Conservation (phyloP, 2,888 invertebrate species). For the Laothoe populi region DNA sequence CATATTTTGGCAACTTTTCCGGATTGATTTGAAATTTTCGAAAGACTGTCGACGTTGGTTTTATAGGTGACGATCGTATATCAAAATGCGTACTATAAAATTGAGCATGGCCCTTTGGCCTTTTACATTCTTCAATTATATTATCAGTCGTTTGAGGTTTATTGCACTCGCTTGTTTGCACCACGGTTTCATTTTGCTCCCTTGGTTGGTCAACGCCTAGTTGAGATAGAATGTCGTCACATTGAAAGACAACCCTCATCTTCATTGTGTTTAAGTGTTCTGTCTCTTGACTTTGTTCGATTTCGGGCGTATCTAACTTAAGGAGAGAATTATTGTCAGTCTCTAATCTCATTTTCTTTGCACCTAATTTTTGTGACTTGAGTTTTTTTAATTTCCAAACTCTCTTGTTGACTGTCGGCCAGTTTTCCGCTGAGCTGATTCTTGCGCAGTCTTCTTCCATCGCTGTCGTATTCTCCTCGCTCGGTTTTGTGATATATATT, state of each 20-base stretch:
- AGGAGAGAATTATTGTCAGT: constrained; percentile 50
- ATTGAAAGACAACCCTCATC: constrained; percentile 20
- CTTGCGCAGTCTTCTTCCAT: constrained; percentile 65
- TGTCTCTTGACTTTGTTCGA: constrained; percentile 27
- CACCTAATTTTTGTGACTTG: constrained; percentile 47
- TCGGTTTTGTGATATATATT: constrained; percentile 45
- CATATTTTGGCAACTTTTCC: constrained; percentile 66
- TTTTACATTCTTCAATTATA: constrained; percentile 39
- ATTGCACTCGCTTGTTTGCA: constrained; percentile 31
- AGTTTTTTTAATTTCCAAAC: constrained; percentile 64
- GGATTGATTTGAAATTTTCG: constrained; percentile 75
- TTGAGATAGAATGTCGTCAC: constrained; percentile 25
- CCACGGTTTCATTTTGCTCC: constrained; percentile 10
- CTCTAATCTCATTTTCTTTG: constrained; percentile 68
- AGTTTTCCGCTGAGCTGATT: constrained; percentile 66
- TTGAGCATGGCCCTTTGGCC: constrained; percentile 55
- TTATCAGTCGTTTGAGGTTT: constrained; percentile 18
- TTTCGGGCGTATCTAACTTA: constrained; percentile 61
- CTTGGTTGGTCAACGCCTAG: constrained; percentile 24
- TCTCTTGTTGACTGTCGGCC: constrained; percentile 66
- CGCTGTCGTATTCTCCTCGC: constrained; percentile 45
- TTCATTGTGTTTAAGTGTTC: constrained; percentile 29
- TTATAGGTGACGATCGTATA: constrained; percentile 77
- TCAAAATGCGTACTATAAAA: constrained; percentile 78
- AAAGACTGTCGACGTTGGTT: constrained; percentile 71